A percentile compares a stretch with the other conserved stretches of the same genome.
Evolutionary conservation across 2,888 invertebrate species (phyloP).

Genomic region (Drosophila austrosaltans): DNA sequence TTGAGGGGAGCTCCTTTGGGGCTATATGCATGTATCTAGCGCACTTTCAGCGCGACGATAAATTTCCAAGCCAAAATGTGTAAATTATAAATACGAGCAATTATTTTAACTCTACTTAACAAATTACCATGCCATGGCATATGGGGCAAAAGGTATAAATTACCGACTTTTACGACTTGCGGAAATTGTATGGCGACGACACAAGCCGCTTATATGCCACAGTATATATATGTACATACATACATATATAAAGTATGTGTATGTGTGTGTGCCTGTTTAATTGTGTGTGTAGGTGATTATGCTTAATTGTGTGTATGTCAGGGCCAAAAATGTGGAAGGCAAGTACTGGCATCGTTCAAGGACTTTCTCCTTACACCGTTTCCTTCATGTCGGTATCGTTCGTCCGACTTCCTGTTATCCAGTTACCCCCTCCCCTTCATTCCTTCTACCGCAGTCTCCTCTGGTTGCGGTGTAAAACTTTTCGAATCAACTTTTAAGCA

Average conservation of each 20-base stretch:
- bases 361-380: conserved; percentile 13
- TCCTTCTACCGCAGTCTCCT: background rate
- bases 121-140: conserved; percentile 84
- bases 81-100: conserved; percentile 84
- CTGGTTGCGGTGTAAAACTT: conserved; percentile 67
- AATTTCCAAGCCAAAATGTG: conserved; percentile 83
- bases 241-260: conserved; percentile 28
- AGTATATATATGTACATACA: conserved; percentile 30
- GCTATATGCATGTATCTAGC: conserved; percentile 57
- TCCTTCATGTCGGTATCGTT: background rate
- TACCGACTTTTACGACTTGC: conserved; percentile 80
- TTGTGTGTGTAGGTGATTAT: conserved; percentile 71
- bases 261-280: conserved; percentile 55
- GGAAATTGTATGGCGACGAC: conserved; percentile 77
- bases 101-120: conserved; percentile 84
- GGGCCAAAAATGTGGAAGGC: conserved; percentile 33
- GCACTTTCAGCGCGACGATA: conserved; percentile 81
- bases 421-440: background rate
- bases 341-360: conserved; percentile 44
- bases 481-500: conserved; percentile 78
- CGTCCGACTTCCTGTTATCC: conserved; percentile 12
- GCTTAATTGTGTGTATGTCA: conserved; percentile 73
- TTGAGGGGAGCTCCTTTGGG: conserved; percentile 7
- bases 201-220: conserved; percentile 50
- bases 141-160: conserved; percentile 81